These are phyloP conservation scores for Schizaphis graminum DNA, from an alignment of 2,888 invertebrate species.

Conservation along the genomic window DNA sequence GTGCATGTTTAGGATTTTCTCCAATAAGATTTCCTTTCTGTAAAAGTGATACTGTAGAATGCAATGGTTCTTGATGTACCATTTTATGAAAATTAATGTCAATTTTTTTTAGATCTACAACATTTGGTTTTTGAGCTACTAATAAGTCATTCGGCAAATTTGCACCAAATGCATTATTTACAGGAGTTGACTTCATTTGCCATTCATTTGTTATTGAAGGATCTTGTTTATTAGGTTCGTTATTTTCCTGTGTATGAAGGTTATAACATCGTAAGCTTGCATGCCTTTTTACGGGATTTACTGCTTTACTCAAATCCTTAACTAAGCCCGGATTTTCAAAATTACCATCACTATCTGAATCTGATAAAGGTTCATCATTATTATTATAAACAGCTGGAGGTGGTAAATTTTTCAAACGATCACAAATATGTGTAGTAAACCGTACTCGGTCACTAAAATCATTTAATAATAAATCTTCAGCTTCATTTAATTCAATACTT, in stretches of 20 bases:
- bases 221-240: not conserved
- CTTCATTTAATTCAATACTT: not conserved
- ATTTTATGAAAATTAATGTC: not conserved
- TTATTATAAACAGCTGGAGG: not conserved
- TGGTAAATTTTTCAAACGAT: not conserved
- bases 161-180: not conserved
- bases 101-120: not conserved
- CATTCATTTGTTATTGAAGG: not conserved
- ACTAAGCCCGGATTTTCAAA: not conserved
- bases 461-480: not conserved
- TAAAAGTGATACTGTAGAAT: not conserved
- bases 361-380: not conserved
- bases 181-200: not conserved
- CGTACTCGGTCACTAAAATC: not conserved
- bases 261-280: not conserved
- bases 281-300: not conserved
- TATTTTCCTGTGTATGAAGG: not conserved
- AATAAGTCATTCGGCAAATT: not conserved
- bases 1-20: not conserved
- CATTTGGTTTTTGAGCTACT: not conserved
- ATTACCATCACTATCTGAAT: not conserved
- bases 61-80: not conserved
- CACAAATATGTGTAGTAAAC: not conserved
- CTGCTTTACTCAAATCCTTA: not conserved
- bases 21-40: not conserved